Percentiles rank a stretch among this genome's conserved stretches.
These are phyloP conservation scores for Noturus placidus DNA, from an alignment of 2,113 vertebrate genomes.

Conservation along the genomic window DNA sequence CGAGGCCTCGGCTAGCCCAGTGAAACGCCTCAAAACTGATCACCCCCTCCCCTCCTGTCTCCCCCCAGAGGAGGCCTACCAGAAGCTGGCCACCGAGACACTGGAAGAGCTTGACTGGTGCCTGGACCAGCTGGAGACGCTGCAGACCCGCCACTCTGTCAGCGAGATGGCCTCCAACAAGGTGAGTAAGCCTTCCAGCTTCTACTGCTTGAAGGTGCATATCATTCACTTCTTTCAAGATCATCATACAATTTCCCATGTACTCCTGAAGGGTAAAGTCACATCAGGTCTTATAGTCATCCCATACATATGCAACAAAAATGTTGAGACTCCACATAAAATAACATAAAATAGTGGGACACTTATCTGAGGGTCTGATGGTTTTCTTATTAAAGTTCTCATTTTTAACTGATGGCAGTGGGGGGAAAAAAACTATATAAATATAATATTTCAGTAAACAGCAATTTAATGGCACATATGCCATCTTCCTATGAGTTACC, in stretches of 20 bases:
- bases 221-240: neutral
- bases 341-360: neutral
- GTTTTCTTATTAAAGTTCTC: neutral
- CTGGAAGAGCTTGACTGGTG: slow-evolving; percentile 90
- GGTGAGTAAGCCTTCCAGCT: slow-evolving; percentile 67
- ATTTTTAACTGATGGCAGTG: neutral
- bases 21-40: slow-evolving; percentile 77
- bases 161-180: slow-evolving; percentile 88
- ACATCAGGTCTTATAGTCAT: neutral
- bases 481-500: neutral
- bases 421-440: neutral
- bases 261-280: neutral
- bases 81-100: slow-evolving; percentile 86
- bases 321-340: neutral
- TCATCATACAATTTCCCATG: neutral
- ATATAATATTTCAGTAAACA: neutral
- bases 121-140: slow-evolving; percentile 86
- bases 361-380: neutral
- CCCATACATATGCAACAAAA: neutral
- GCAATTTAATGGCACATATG: neutral
- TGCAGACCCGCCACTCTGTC: slow-evolving; percentile 85
- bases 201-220: neutral
- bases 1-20: slow-evolving; percentile 68
- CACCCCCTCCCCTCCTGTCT: slow-evolving; percentile 75
- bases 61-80: slow-evolving; percentile 87